Evolutionary conservation across 1,140 invertebrate genomes (phyloP), one percentile per base, ranked within the genome.

Genomic region (Drosophila bipectinata): DNA sequence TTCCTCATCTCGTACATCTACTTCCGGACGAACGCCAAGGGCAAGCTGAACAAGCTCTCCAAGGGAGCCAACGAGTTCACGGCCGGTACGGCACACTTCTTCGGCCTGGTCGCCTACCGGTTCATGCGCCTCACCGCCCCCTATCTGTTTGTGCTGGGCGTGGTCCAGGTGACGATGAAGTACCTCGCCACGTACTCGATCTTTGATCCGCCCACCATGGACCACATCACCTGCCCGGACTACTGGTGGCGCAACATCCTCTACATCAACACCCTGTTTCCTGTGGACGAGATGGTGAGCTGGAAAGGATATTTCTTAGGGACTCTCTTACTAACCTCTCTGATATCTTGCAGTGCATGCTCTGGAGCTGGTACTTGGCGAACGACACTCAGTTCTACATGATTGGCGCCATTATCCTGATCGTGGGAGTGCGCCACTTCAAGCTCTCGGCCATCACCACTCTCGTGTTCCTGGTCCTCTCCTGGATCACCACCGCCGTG

Each of bases 361-460:
- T 97, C 24, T 97, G 96, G 96, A 97, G 96, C 92, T 97, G 96
- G 96, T 97, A 97, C 80, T 91, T 97, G n/a, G 96, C 96, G 0
- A 96, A 97, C 72, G 96, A 97, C 80, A 96, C 96, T 0, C 96
- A 97, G 83, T 97, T 97, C 91, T 97, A 97, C 80, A 93, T 96
- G 18, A 93, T 97, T 26, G 96, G 96, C 30, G 95, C 95, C 1
- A 94, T 97, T 6, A 94, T 97, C 9, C 92, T 97, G 2, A 96
- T 97, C 49, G 79, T 97, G 41, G 96, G 95, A 2, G 84, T 93
- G 68, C 93, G 95, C 74, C 95, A 97, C 80, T 96, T 97, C 75
- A 96, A 95, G 89, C 91, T 94, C 21, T 95, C 96, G 15, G 94
- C 94, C 0, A 92, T 92, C 5, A 92, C 95, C 0, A 92, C 96